These are phyloP conservation scores for Atopsyche davidsoni DNA, from an alignment of 1,140 invertebrate genomes.

Conservation along the genomic window DNA sequence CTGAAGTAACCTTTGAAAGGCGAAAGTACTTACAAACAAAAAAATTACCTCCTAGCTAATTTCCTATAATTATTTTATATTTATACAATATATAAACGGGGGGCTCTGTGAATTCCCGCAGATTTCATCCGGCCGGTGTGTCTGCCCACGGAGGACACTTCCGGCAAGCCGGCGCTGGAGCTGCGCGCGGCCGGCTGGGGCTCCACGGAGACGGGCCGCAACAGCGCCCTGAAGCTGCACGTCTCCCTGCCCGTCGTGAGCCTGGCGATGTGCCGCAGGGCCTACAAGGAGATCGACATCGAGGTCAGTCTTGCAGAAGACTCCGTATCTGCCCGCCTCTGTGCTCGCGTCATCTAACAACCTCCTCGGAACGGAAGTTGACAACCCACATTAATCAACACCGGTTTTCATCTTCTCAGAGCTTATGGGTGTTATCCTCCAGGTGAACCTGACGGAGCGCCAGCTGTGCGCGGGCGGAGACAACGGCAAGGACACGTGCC, in stretches of 20 bases:
- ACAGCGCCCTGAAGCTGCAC: slow-evolving; percentile 49
- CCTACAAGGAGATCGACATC: slow-evolving; percentile 7
- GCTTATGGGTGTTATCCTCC: no score
- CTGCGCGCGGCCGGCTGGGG: slow-evolving; percentile 64
- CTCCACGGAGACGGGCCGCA: slow-evolving; percentile 45
- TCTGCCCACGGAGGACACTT: slow-evolving; percentile 19
- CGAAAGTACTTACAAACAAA: no score
- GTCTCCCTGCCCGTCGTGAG: slow-evolving; percentile 8
- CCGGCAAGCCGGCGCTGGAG: no score
- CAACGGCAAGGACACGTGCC: slow-evolving; percentile 46
- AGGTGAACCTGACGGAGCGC: neutral
- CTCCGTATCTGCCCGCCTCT: neutral
- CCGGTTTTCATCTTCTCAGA: no score
- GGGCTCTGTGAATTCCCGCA: no score
- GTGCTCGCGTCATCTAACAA: neutral
- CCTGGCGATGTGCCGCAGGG: slow-evolving; percentile 5
- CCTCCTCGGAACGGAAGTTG: neutral
- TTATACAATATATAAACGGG: no score
- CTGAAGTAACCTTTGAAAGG: no score
- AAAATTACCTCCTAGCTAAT: neutral
- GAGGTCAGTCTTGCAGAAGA: neutral
- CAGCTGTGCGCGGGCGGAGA: slow-evolving; percentile 49
- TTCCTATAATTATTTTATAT: no score
- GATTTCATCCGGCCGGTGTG: slow-evolving; percentile 25
- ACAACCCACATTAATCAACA: no score